Evolutionary conservation across 2,888 invertebrate genomes (phyloP).

Genomic region (Microplitis manilae): DNA sequence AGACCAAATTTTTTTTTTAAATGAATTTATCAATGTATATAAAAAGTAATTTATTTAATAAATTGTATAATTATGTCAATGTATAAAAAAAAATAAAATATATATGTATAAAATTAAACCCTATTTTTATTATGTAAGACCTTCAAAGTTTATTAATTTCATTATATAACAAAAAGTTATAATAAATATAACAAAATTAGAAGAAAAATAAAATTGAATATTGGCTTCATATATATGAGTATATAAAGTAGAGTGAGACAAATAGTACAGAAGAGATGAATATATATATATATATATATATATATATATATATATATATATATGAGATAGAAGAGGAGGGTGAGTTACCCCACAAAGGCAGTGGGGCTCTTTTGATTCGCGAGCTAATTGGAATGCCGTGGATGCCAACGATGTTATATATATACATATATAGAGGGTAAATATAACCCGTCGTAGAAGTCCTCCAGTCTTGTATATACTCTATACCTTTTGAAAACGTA

Average conservation of each 20-base stretch:
- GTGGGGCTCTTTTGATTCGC: conserved; percentile 71
- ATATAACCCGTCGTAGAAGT: conserved; percentile 40
- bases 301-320: too few relatives aligned
- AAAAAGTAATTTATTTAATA: background rate
- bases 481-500: conserved; percentile 35
- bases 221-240: conserved; percentile 35
- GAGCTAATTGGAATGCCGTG: conserved; percentile 71
- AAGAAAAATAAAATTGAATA: conserved; percentile 43
- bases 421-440: conserved; percentile 21
- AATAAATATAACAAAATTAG: background rate
- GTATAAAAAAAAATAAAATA: background rate
- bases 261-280: conserved; percentile 39
- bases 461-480: conserved; percentile 40
- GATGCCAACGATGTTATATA: conserved; percentile 68
- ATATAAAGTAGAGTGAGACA: conserved; percentile 43
- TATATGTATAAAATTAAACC: background rate
- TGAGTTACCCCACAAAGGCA: conserved; percentile 69
- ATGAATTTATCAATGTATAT: background rate
- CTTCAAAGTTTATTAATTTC: too few relatives aligned
- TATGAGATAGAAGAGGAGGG: conserved; percentile 55
- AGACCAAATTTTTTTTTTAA: background rate
- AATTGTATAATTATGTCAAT: background rate
- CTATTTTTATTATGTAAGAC: too few relatives aligned
- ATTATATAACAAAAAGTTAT: too few relatives aligned
- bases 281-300: conserved; percentile 25